Evolutionary conservation across 92 coral and sea anemone species (phyloP).

Genomic region (Diadumene lineata): DNA sequence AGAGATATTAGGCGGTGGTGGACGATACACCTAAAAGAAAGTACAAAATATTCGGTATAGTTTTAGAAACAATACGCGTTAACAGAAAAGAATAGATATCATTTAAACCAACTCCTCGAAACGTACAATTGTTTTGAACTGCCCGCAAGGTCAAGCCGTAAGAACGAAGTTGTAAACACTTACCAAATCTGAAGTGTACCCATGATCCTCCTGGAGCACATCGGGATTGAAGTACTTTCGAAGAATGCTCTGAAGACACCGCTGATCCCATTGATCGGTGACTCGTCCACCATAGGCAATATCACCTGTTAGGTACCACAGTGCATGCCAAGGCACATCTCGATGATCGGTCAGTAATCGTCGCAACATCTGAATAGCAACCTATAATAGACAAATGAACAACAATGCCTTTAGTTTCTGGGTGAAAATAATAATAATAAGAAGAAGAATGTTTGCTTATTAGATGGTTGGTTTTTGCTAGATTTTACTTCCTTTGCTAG

Average conservation of each 20-base stretch:
- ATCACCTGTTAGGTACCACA: slow-evolving; percentile 87
- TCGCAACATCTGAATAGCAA: slow-evolving; percentile 88
- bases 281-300: slow-evolving; percentile 98
- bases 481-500: too few species aligned
- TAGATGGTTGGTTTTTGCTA: too few species aligned
- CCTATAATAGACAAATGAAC: slow-evolving; percentile 40
- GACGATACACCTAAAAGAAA: slow-evolving; percentile 74
- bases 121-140: too few species aligned
- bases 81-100: too few species aligned
- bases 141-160: too few species aligned
- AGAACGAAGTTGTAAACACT: not conserved
- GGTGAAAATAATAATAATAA: too few species aligned
- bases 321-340: slow-evolving; percentile 92
- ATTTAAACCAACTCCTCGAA: too few species aligned
- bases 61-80: not conserved
- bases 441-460: too few species aligned
- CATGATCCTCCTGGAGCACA: slow-evolving; percentile 75
- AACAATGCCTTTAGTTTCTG: not conserved
- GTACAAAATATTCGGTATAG: not conserved
- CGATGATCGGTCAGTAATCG: slow-evolving; percentile 90
- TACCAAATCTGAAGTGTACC: slow-evolving; percentile 81
- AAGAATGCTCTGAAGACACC: slow-evolving; percentile 86
- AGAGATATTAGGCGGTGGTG: slow-evolving; percentile 89
- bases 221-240: slow-evolving; percentile 77
- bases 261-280: slow-evolving; percentile 94